These are phyloP conservation scores for Nomia melanderi DNA, from an alignment of 1,140 invertebrate species.

Conservation along the genomic window DNA sequence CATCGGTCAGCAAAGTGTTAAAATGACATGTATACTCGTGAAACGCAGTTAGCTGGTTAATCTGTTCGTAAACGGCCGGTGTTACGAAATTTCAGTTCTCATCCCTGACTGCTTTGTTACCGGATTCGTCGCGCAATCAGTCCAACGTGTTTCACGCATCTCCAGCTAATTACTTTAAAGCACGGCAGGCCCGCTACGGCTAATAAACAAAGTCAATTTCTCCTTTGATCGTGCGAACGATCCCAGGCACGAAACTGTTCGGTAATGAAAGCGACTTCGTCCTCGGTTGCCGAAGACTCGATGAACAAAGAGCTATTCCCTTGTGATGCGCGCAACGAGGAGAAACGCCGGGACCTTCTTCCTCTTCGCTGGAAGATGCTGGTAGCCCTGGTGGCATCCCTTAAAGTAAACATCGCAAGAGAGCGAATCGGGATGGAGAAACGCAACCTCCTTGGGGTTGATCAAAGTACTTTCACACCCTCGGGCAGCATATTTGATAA, in stretches of 20 bases:
- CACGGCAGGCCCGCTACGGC: not conserved
- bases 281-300: conserved; percentile 6
- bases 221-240: conserved; percentile 51
- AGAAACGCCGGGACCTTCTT: conserved; percentile 45
- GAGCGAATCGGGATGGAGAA: conserved; percentile 53
- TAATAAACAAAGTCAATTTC: conserved; percentile 45
- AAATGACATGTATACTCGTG: no score
- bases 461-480: conserved; percentile 78
- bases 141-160: conserved; percentile 15
- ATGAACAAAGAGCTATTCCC: conserved; percentile 38
- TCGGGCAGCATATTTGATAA: conserved; percentile 76
- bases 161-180: conserved; percentile 40
- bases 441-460: conserved; percentile 63
- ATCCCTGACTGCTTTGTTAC: not conserved
- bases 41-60: no score
- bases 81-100: no score
- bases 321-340: conserved; percentile 43
- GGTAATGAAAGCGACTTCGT: conserved; percentile 51
- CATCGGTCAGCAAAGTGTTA: no score
- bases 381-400: conserved; percentile 70
- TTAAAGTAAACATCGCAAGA: conserved; percentile 72
- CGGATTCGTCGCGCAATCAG: not conserved
- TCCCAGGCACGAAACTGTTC: not conserved
- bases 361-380: conserved; percentile 62
- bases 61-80: not conserved